Evolutionary conservation across 2,113 vertebrate genomes (phyloP).

Genomic region (Struthio camelus): DNA sequence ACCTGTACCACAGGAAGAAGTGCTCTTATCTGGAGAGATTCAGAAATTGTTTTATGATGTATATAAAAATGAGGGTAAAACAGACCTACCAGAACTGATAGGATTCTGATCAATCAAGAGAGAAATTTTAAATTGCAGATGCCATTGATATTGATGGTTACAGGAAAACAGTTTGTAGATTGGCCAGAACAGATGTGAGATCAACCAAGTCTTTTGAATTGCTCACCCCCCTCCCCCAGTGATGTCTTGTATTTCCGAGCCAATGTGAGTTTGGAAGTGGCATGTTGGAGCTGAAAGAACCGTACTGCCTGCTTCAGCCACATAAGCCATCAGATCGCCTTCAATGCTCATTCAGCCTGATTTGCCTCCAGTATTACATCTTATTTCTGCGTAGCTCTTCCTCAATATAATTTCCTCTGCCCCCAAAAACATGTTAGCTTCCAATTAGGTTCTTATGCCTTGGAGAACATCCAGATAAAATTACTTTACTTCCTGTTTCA

Average conservation of each 20-base stretch:
- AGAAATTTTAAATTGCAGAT: not conserved
- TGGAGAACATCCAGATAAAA: not conserved
- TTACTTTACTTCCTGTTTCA: not conserved
- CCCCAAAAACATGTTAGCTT: not conserved
- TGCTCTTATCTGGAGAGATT: not conserved
- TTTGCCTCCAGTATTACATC: not conserved
- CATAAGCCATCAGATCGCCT: not conserved
- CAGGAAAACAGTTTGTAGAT: not conserved
- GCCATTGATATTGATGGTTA: not conserved
- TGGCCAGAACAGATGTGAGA: not conserved
- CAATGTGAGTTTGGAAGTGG: rapidly evolving
- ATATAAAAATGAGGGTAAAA: not conserved
- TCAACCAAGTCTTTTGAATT: rapidly evolving
- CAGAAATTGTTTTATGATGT: not conserved
- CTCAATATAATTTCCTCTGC: not conserved
- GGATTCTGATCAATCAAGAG: not conserved
- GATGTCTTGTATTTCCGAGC: rapidly evolving
- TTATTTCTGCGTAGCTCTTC: not conserved
- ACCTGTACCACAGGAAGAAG: not conserved
- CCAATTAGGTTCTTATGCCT: constrained; percentile 5
- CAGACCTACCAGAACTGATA: not conserved
- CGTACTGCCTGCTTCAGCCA: not conserved
- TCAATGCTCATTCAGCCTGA: not conserved
- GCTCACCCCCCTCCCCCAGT: not conserved
- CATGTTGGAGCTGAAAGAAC: not conserved